Evolutionary conservation across 2,113 vertebrate genomes (phyloP).

Genomic region (Nannospalax galili): DNA sequence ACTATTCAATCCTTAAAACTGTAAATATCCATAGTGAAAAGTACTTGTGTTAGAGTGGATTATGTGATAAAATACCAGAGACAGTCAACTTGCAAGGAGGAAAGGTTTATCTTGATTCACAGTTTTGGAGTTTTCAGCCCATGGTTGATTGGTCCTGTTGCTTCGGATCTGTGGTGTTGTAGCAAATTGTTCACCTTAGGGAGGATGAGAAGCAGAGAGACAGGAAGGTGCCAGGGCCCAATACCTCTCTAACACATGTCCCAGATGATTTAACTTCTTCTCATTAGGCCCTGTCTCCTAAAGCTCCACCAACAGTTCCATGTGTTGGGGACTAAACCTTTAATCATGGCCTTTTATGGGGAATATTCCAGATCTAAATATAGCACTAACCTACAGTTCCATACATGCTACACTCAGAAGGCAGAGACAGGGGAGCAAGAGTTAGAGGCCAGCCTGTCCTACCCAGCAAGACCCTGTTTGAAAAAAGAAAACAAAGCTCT

Average conservation of each 20-base stretch:
- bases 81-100: not conserved
- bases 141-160: not conserved
- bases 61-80: not conserved
- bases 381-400: not conserved
- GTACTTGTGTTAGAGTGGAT: not conserved
- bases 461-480: too few species aligned
- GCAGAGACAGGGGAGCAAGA: too few species aligned
- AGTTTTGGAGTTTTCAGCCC: not conserved
- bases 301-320: too few species aligned
- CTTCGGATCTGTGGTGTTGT: not conserved
- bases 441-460: too few species aligned
- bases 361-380: not conserved
- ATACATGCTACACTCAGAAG: too few species aligned
- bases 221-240: not conserved
- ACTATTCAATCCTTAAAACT: not conserved
- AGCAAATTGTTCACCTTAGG: not conserved
- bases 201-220: not conserved
- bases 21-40: not conserved
- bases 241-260: not conserved
- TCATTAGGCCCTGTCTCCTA: not conserved
- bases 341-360: too few species aligned
- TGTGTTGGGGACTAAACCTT: not conserved
- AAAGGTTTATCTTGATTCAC: not conserved
- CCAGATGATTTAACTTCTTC: not conserved
- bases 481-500: too few species aligned